Percentiles rank a stretch among this genome's conserved stretches.
These are phyloP conservation scores for Zeugodacus cucurbitae DNA, from an alignment of 1,140 invertebrate genomes.

Conservation along the genomic window DNA sequence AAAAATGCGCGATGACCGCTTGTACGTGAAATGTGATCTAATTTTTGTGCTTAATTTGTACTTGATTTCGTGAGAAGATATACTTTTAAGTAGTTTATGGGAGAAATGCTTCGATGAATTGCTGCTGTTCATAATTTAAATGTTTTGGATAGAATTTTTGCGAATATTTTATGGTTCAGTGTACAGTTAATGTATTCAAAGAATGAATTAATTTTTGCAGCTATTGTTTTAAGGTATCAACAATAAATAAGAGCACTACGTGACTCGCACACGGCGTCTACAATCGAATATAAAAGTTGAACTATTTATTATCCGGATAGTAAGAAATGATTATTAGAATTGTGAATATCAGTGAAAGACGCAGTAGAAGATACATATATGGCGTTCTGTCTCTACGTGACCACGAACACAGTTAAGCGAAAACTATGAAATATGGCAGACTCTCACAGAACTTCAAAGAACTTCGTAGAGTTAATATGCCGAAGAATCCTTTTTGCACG, in stretches of 20 bases:
- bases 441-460: too few species aligned
- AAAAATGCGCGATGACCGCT: background rate
- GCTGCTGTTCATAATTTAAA: background rate
- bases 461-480: too few species aligned
- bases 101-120: background rate
- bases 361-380: too few species aligned
- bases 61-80: background rate
- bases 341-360: too few species aligned
- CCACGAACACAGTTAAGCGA: too few species aligned
- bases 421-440: too few species aligned
- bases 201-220: background rate
- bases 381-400: too few species aligned
- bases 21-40: conserved; percentile 31
- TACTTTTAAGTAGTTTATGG: background rate
- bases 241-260: background rate
- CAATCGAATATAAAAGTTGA: too few species aligned
- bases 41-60: background rate
- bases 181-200: background rate
- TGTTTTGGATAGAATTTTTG: background rate
- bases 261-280: background rate
- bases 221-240: background rate
- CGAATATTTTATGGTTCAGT: background rate
- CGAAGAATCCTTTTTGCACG: too few species aligned
- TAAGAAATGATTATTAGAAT: too few species aligned
- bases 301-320: too few species aligned